Evolutionary conservation across 2,113 vertebrate genomes (phyloP).

Genomic region (Caretta caretta): DNA sequence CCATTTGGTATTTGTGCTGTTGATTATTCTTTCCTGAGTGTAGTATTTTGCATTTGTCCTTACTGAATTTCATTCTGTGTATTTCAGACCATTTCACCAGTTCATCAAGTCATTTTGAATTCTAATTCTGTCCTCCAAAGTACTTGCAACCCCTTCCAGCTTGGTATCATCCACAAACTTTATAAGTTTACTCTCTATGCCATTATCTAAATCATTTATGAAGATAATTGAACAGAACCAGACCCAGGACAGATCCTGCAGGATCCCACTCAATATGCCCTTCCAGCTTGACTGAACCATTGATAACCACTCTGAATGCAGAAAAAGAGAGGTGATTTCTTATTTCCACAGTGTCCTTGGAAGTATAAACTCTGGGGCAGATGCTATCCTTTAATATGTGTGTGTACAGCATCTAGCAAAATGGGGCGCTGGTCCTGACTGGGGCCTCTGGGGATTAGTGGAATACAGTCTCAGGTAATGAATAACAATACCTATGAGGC

Average conservation of each 20-base stretch:
- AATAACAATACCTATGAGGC: fast-evolving
- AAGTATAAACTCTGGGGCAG: not conserved
- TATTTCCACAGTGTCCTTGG: not conserved
- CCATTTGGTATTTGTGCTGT: not conserved
- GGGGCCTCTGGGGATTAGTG: not conserved
- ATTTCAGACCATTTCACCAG: not conserved
- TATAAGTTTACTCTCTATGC: not conserved
- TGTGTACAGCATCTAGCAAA: not conserved
- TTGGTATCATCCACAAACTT: not conserved
- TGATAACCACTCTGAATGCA: too few relatives aligned
- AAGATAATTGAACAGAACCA: not conserved
- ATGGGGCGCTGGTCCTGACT: fast-evolving
- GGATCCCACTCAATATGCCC: not conserved
- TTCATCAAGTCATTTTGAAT: not conserved
- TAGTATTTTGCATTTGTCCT: not conserved
- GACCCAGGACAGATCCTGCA: not conserved
- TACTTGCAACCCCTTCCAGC: not conserved
- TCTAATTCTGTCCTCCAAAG: not conserved
- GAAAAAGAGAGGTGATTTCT: not conserved
- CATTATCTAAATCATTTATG: not conserved
- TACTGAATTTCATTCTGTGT: not conserved
- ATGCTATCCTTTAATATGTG: fast-evolving
- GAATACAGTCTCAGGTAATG: not conserved
- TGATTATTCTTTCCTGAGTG: not conserved
- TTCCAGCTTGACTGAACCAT: not conserved